Percentiles rank a stretch among this genome's conserved stretches.
Conservation (phyloP, 2,113 vertebrate species). For the Phyllostomus discolor region DNA sequence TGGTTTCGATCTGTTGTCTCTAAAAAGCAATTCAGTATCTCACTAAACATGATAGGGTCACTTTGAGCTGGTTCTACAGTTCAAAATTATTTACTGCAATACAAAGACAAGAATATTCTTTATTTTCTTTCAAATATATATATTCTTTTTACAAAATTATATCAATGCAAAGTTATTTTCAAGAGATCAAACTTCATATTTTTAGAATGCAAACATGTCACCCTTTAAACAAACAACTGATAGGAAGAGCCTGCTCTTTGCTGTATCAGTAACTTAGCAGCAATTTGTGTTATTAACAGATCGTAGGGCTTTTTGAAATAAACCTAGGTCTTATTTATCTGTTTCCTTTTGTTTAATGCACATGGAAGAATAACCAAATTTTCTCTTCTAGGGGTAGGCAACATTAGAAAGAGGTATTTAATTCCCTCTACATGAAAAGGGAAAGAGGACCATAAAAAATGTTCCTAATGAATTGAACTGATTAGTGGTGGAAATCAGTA, state of each 20-base stretch:
- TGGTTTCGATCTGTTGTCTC: background rate
- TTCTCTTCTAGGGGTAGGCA: constrained; percentile 43
- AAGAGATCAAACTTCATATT: background rate
- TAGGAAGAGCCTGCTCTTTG: background rate
- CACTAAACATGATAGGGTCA: background rate
- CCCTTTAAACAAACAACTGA: constrained; percentile 40
- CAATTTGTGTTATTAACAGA: constrained; percentile 61
- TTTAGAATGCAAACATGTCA: constrained; percentile 14
- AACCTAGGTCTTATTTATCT: constrained; percentile 55
- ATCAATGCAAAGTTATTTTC: background rate
- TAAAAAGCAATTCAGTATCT: background rate
- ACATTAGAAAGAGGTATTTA: constrained; percentile 73
- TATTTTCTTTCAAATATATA: background rate
- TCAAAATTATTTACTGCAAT: background rate
- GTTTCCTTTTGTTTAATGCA: constrained; percentile 34
- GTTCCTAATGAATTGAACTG: constrained; percentile 70
- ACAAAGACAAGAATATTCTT: background rate
- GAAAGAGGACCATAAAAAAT: constrained; percentile 70
- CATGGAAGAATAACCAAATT: constrained; percentile 44
- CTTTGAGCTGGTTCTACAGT: background rate
- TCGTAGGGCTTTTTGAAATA: constrained; percentile 60
- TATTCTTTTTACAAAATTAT: background rate
- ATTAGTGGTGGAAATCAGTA: constrained; percentile 73
- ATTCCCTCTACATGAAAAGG: constrained; percentile 71
- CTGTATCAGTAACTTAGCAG: background rate